A percentile compares a stretch with the other conserved stretches of the same genome.
These are phyloP conservation scores for Drosophila falleni DNA, from an alignment of 2,888 invertebrate genomes.

Conservation along the genomic window DNA sequence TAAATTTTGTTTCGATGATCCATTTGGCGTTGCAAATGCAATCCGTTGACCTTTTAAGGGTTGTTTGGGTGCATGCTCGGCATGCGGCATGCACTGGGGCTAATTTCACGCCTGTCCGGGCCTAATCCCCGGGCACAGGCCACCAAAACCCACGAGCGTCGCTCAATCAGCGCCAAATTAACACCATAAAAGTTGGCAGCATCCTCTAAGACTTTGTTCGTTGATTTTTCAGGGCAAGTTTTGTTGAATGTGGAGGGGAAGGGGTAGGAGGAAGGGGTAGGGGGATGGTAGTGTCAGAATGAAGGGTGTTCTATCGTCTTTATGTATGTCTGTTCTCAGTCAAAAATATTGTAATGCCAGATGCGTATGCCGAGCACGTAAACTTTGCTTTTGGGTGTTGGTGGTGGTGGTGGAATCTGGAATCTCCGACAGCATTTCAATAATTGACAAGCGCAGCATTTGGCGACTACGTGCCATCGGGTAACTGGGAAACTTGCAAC, in stretches of 20 bases:
- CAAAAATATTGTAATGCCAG: conserved; percentile 38
- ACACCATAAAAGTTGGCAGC: conserved; percentile 74
- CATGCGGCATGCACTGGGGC: conserved; percentile 33
- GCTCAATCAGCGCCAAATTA: conserved; percentile 79
- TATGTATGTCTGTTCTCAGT: conserved; percentile 20
- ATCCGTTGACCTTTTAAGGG: conserved; percentile 46
- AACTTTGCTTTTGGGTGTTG: conserved; percentile 50
- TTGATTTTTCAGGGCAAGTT: conserved; percentile 32
- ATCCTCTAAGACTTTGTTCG: conserved; percentile 48
- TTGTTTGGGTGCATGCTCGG: not conserved
- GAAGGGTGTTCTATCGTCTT: conserved; percentile 3
- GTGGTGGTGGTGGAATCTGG: conserved; percentile 52
- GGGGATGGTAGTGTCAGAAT: not conserved
- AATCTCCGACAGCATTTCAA: conserved; percentile 63
- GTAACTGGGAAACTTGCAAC: conserved; percentile 18
- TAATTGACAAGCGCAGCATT: conserved; percentile 66
- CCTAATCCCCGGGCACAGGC: conserved; percentile 49
- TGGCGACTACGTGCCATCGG: conserved; percentile 66
- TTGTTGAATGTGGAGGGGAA: conserved; percentile 2
- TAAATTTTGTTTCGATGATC: conserved; percentile 27
- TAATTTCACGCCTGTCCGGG: conserved; percentile 63
- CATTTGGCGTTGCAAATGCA: conserved; percentile 47
- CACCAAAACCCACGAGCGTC: conserved; percentile 46
- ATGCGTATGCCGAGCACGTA: conserved; percentile 70
- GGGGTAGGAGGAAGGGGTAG: too few relatives aligned